Conservation (phyloP, 2,888 invertebrate genomes). For the Phania funesta region DNA sequence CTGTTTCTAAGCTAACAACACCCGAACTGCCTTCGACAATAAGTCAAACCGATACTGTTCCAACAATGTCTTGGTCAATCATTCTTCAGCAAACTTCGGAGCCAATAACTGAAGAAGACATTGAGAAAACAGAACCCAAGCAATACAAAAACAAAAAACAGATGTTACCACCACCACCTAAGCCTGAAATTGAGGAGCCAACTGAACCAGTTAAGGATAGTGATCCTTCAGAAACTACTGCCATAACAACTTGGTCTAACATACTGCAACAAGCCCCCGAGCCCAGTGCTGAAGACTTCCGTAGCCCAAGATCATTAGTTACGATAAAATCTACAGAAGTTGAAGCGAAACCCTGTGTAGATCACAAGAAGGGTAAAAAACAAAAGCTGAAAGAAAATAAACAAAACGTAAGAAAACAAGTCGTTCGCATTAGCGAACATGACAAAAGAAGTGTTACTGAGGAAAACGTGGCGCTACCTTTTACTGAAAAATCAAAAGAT, state of each 20-base stretch:
- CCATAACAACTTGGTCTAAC: conserved; percentile 51
- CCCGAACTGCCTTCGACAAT: neutral
- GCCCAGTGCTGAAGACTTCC: conserved; percentile 9
- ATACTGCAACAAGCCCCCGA: conserved; percentile 54
- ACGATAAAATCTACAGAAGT: neutral
- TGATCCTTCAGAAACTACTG: neutral
- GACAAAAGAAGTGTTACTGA: neutral
- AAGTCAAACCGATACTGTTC: neutral
- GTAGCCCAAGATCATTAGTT: neutral
- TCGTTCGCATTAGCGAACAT: neutral
- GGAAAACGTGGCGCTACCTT: neutral
- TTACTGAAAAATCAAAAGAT: neutral
- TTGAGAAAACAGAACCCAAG: neutral
- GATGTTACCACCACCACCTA: neutral
- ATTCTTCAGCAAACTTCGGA: conserved; percentile 49
- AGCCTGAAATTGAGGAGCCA: neutral
- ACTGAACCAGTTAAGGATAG: neutral
- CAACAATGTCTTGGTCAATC: conserved; percentile 50
- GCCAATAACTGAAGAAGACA: conserved; percentile 4
- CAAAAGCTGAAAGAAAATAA: conserved; percentile 39
- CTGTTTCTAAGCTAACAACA: neutral
- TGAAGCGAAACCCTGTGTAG: conserved; percentile 9
- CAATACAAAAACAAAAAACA: neutral
- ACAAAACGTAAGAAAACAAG: conserved; percentile 4
- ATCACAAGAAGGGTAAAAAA: conserved; percentile 32